phyloP scores from a whole-genome alignment of 37 sponge, comb jelly and placozoan species.

The Axinella damicornis region DNA sequence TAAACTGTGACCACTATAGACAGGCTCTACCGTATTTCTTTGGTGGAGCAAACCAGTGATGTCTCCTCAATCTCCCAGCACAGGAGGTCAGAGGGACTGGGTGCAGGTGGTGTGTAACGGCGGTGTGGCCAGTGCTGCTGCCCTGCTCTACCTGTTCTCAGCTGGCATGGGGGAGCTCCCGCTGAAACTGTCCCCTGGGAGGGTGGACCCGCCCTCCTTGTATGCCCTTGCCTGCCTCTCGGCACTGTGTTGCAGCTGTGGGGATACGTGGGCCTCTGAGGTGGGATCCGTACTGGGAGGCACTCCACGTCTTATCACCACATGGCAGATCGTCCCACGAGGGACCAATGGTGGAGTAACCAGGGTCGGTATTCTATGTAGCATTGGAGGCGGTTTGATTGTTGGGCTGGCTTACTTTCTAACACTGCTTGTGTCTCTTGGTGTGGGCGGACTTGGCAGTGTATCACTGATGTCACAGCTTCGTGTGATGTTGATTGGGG shows the following conservation, averaged over 20 bases:
- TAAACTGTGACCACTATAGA: too few species aligned
- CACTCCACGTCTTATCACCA: constrained; percentile 84
- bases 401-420: constrained; percentile 79
- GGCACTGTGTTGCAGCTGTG: constrained; percentile 81
- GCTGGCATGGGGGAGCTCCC: constrained; percentile 60
- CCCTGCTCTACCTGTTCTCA: constrained; percentile 51
- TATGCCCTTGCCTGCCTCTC: constrained; percentile 62
- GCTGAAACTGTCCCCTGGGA: constrained; percentile 7
- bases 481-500: constrained; percentile 45
- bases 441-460: not conserved
- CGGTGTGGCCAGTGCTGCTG: constrained; percentile 62
- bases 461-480: constrained; percentile 25
- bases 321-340: constrained; percentile 65
- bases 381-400: constrained; percentile 75
- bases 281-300: constrained; percentile 85
- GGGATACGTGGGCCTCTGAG: constrained; percentile 98
- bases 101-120: constrained; percentile 95
- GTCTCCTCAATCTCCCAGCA: too few species aligned
- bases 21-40: too few species aligned
- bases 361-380: constrained; percentile 65
- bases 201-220: constrained; percentile 13
- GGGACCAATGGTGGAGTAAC: constrained; percentile 96
- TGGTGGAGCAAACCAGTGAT: too few species aligned
- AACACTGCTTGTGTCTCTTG: constrained; percentile 17
- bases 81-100: constrained; percentile 88